These are phyloP conservation scores for Choristoneura fumiferana DNA, from an alignment of 1,140 invertebrate species.

Conservation along the genomic window DNA sequence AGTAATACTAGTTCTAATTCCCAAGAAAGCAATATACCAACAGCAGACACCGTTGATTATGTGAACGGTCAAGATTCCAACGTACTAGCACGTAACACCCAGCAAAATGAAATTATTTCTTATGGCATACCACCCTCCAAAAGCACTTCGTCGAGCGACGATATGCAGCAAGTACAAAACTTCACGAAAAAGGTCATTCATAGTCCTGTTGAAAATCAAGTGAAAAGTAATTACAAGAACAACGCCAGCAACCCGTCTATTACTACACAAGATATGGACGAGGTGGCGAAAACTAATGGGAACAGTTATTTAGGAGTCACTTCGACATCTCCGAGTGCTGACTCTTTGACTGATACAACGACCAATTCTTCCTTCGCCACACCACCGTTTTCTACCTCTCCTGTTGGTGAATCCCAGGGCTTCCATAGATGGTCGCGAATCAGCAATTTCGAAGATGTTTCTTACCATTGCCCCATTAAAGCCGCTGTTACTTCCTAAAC, in stretches of 20 bases:
- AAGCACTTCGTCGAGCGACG: constrained; percentile 66
- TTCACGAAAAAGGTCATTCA: constrained; percentile 79
- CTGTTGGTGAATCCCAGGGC: constrained; percentile 89
- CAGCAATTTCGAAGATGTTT: constrained; percentile 85
- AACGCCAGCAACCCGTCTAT: constrained; percentile 63
- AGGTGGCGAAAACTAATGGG: constrained; percentile 68
- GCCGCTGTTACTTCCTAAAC: constrained; percentile 85
- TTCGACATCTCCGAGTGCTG: constrained; percentile 88
- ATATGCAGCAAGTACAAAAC: constrained; percentile 70
- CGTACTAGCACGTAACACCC: constrained; percentile 85
- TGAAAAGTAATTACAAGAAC: constrained; percentile 72
- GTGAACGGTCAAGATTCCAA: constrained; percentile 80
- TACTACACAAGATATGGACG: constrained; percentile 65
- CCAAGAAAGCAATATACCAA: constrained; percentile 74
- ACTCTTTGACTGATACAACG: constrained; percentile 89
- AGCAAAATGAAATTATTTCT: constrained; percentile 82
- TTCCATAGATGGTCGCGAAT: constrained; percentile 86
- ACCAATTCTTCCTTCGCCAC: constrained; percentile 91
- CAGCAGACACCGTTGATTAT: constrained; percentile 68
- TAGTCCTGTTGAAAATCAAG: constrained; percentile 73
- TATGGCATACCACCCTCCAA: constrained; percentile 77
- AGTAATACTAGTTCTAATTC: constrained; percentile 81
- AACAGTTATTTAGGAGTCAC: constrained; percentile 78
- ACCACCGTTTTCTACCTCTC: constrained; percentile 89
- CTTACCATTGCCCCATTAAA: constrained; percentile 87